These are phyloP conservation scores for Agelaius tricolor DNA, from an alignment of 2,113 vertebrate genomes.

Conservation along the genomic window DNA sequence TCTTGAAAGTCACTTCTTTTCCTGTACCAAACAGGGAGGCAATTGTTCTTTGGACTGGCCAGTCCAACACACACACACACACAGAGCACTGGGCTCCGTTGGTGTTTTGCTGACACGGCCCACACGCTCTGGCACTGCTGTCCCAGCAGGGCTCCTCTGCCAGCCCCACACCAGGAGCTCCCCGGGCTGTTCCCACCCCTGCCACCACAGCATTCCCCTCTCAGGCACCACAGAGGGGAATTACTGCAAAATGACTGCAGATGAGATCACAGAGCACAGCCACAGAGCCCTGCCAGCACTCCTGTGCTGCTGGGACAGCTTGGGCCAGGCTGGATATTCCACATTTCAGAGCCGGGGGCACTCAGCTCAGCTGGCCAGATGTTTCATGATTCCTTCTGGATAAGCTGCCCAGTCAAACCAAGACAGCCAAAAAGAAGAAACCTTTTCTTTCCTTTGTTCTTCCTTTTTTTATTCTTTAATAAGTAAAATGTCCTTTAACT, in stretches of 20 bases:
- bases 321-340: neutral
- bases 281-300: neutral
- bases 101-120: neutral
- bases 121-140: neutral
- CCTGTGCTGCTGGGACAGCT: neutral
- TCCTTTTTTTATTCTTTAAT: too few species aligned
- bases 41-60: neutral
- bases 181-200: neutral
- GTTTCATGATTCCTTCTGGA: neutral
- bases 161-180: neutral
- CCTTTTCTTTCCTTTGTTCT: neutral
- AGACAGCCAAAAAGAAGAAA: neutral
- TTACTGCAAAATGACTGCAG: neutral
- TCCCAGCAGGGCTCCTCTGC: neutral
- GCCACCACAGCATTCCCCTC: rapidly evolving
- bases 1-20: neutral
- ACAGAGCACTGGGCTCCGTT: neutral
- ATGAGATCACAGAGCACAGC: neutral
- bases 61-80: neutral
- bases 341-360: neutral
- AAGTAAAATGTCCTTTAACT: neutral
- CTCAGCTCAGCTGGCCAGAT: neutral
- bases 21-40: neutral
- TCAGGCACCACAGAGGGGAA: neutral
- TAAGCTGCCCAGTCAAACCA: neutral